Base-by-base conservation (phyloP, 2,113 vertebrate species). In the Sterna hirundo region DNA sequence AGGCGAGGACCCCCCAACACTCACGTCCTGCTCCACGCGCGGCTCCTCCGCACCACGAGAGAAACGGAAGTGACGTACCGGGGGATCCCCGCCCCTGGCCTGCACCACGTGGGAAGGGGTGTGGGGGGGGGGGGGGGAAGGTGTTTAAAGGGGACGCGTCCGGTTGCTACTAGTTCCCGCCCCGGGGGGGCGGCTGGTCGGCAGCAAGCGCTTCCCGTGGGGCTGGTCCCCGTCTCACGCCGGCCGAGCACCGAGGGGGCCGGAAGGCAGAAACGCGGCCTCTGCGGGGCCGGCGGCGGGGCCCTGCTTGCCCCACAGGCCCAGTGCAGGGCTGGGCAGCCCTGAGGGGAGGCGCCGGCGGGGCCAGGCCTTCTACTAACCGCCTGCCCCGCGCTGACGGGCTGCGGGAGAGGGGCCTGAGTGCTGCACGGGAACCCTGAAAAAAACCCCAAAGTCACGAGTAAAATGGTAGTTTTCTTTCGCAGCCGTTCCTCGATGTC, bases 181-280 rank as follows among this genome's bases (percentile, higher is more conserved):
- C 5, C 5, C 2, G 6, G 10, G 26, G 25, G 7, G 9, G 34
- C 12, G 46, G 44, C 23, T 2, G 15, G 14, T 20, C 14, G 36
- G 19, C 22, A 8, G 13, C 11, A 3, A 9, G 3, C 7, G 4
- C 2, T 2, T 7, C 2, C 3, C 3, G 6, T 1, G 18, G 34
- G 19, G 3, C 2, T 1, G 8, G 6, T 3, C 5, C 7, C 5
- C 3, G 22, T n/a, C 34, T n/a, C 11, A 2, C 15, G 5, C 9
- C 7, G 29, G 2, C 10, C 5, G 3, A 4, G 21, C 17, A 3
- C 11, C 4, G 47, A 6, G 23, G 19, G 6, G 15, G 4, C 8
- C 12, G 55, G 19, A 12, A 13, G 6, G 5, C 5, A 5, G 27
- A n/a, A 25, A 15, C 1, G 32, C 9, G 14, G 1, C 14, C n/a